These are phyloP conservation scores for Slavum lentiscoides DNA, from an alignment of 2,888 invertebrate species.

Conservation along the genomic window DNA sequence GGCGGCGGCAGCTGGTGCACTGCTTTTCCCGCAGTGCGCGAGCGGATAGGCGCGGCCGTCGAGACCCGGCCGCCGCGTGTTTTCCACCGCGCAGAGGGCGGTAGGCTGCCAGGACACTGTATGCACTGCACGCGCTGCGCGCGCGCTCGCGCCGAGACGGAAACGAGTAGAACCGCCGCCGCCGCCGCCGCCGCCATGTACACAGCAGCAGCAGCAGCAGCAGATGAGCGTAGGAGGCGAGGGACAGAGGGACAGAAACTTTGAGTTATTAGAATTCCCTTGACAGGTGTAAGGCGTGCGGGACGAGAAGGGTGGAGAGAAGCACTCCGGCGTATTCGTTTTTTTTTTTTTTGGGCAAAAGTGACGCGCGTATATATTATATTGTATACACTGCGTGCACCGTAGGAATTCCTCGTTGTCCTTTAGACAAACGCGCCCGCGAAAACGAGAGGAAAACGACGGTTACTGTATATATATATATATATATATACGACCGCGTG, in stretches of 20 bases:
- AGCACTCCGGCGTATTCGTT: slow-evolving; percentile 22
- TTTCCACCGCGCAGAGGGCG: background rate
- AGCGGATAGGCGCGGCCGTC: background rate
- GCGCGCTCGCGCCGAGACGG: background rate
- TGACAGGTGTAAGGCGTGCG: slow-evolving; percentile 42
- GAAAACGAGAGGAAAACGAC: too few species aligned
- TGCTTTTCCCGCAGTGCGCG: too few species aligned
- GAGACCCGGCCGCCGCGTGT: background rate
- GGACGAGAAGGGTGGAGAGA: background rate
- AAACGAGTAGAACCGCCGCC: too few species aligned
- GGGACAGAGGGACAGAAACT: slow-evolving; percentile 26
- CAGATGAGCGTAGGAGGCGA: background rate
- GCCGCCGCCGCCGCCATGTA: too few species aligned
- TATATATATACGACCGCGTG: too few species aligned
- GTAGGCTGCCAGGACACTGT: too few species aligned
- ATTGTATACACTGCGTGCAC: background rate
- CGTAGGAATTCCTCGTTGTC: background rate
- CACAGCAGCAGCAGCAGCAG: too few species aligned
- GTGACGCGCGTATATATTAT: slow-evolving; percentile 35
- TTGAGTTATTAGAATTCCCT: slow-evolving; percentile 53
- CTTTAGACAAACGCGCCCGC: slow-evolving; percentile 32
- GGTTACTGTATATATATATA: background rate
- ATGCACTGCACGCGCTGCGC: too few species aligned
- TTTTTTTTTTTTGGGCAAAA: slow-evolving; percentile 48
- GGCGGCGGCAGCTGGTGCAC: slow-evolving; percentile 5